A percentile compares a stretch with the other conserved stretches of the same genome.
These are phyloP conservation scores for Sinocyclocheilus grahami DNA, from an alignment of 2,113 vertebrate species.

Conservation along the genomic window DNA sequence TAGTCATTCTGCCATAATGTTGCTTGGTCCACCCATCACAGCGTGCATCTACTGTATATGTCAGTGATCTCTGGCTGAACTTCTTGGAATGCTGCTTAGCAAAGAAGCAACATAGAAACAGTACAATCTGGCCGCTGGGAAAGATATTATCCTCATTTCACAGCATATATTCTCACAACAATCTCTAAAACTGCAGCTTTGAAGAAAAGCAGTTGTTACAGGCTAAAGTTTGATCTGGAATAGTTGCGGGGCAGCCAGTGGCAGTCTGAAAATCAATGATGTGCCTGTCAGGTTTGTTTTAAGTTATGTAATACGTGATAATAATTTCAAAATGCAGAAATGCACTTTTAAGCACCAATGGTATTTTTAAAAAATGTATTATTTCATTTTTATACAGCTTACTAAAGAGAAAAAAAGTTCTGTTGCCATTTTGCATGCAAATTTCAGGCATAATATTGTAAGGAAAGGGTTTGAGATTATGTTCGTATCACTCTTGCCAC, in stretches of 20 bases:
- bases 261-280: conserved; percentile 25
- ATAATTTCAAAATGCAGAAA: conserved; percentile 7
- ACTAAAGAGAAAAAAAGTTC: neutral
- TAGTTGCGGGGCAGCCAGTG: neutral
- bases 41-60: conserved; percentile 22
- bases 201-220: conserved; percentile 23
- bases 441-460: neutral
- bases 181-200: conserved; percentile 22
- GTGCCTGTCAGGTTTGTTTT: conserved; percentile 2
- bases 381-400: neutral
- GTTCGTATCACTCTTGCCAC: conserved; percentile 17
- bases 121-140: neutral
- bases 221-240: conserved; percentile 2
- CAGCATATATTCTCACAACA: conserved; percentile 27
- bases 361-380: neutral
- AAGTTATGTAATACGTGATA: conserved; percentile 10
- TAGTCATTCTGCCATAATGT: neutral
- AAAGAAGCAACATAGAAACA: conserved; percentile 44
- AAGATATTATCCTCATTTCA: conserved; percentile 30
- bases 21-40: conserved; percentile 31
- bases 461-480: neutral
- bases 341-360: neutral
- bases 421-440: neutral
- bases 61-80: conserved; percentile 9
- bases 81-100: conserved; percentile 38